These are phyloP conservation scores for Tetragonula clypearis DNA, from an alignment of 1,140 invertebrate genomes.

Conservation along the genomic window DNA sequence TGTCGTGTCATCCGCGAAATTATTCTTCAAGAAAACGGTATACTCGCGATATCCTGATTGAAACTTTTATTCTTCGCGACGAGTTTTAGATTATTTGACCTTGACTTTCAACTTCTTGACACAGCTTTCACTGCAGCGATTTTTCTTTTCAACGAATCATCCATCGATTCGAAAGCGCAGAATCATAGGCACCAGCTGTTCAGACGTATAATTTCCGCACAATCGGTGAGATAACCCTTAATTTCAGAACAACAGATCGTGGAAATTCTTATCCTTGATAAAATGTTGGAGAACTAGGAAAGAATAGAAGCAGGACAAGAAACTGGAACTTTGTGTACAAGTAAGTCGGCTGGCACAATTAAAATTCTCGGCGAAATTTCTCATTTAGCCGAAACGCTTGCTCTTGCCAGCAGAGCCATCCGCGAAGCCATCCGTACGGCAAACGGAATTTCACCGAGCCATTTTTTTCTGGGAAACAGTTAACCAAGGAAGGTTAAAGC, in stretches of 20 bases:
- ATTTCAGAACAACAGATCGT: neutral
- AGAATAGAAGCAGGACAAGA: neutral
- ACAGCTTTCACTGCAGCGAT: too few relatives aligned
- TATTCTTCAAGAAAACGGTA: too few relatives aligned
- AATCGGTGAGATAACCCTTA: neutral
- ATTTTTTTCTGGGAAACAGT: conserved; percentile 52
- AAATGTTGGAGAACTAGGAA: conserved; percentile 7
- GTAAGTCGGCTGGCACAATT: conserved; percentile 71
- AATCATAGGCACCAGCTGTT: too few relatives aligned
- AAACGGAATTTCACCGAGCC: conserved; percentile 43
- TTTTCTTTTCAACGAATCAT: too few relatives aligned
- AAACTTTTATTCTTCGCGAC: too few relatives aligned
- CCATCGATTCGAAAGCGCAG: neutral
- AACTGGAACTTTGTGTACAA: conserved; percentile 45
- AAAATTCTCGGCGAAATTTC: conserved; percentile 76
- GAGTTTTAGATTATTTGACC: too few relatives aligned
- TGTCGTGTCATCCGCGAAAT: too few relatives aligned
- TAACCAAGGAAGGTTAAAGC: conserved; percentile 29
- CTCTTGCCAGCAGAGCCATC: conserved; percentile 4
- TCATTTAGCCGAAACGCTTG: conserved; percentile 60
- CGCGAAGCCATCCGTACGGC: conserved; percentile 34
- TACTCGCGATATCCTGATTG: too few relatives aligned
- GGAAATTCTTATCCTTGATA: neutral
- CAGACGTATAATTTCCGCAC: neutral
- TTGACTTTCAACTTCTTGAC: too few relatives aligned